Base-by-base conservation (phyloP, 2,113 vertebrate species). In the Butorides virescens region DNA sequence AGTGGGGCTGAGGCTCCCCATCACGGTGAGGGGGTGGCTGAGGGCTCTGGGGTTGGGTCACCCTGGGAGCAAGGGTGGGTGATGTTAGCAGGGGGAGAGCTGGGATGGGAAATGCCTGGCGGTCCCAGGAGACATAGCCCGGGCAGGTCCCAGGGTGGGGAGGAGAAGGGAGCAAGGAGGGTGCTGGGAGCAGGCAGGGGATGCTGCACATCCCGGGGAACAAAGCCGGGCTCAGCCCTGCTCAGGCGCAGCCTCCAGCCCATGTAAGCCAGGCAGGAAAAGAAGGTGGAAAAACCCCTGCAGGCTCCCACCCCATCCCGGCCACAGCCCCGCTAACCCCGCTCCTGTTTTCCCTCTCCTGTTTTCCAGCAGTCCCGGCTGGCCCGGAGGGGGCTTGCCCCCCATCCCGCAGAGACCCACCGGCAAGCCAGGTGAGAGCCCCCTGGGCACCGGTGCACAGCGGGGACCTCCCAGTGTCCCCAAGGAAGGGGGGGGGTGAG, bases 351-450 rank as follows among this genome's bases (percentile, higher is more conserved):
- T 84, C 6, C 30, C 34, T 71, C 7, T 86, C 8, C 22, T 88
- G 53, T 96, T 91, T 89, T 84, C 63, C 87, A 58, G 80, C 86
- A 97, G 91, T 4, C 47, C 97, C 22, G 0, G 97, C 98, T 85
- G 94, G 65, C 86, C 92, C 15, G 0, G 53, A 0, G n/a, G 66
- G 10, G 49, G 19, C 32, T 73, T 96, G 21, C 95, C 95, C 30
- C 79, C 76, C 3, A 0, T 94, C 55, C 93, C 88, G 0, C 94
- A 97, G 80, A 96, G 95, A 97, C 93, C 92, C 55, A 14, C 3
- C 32, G 2, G 49, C 92, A 92, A 61, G 30, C 22, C 97, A 97
- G 97, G 98, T 98, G 95, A 98, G 97, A 86, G 13, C 47, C 59
- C 67, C 19, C 5, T 23, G 23, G 42, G 6, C 59, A 47, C 6